A percentile compares a stretch with the other conserved stretches of the same genome.
Evolutionary conservation across 2,113 vertebrate species (phyloP).

Genomic region (Coptodon bakossiorum): DNA sequence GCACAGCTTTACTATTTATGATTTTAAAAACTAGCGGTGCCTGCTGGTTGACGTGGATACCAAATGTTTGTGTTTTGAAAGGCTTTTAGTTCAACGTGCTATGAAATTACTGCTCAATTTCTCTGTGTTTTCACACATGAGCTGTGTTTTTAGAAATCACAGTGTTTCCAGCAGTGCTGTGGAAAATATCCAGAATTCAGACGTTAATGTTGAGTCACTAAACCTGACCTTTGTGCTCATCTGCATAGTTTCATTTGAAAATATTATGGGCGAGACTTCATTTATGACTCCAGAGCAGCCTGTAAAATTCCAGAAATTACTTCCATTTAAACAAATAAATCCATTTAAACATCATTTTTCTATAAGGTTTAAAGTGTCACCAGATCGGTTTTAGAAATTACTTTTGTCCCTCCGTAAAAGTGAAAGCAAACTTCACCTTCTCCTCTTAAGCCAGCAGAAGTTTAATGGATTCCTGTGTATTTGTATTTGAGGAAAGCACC

Average conservation of each 20-base stretch:
- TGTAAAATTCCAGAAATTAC: not conserved
- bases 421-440: not conserved
- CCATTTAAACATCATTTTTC: not conserved
- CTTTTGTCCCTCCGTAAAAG: not conserved
- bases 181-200: not conserved
- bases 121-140: not conserved
- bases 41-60: not conserved
- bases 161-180: not conserved
- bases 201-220: not conserved
- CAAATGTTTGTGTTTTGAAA: rapidly evolving
- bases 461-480: not conserved
- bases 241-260: not conserved
- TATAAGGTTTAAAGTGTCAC: not conserved
- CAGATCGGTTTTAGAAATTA: not conserved
- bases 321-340: not conserved
- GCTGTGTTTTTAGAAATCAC: not conserved
- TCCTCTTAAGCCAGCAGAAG: not conserved
- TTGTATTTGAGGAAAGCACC: not conserved
- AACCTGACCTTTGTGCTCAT: not conserved
- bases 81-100: not conserved
- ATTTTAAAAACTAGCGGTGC: not conserved
- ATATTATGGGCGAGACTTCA: not conserved
- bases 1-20: not conserved
- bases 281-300: not conserved
- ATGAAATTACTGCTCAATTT: not conserved